A percentile compares a stretch with the other conserved stretches of the same genome.
Evolutionary conservation across 1,140 invertebrate genomes (phyloP).

Genomic region (Procambarus virginalis): DNA sequence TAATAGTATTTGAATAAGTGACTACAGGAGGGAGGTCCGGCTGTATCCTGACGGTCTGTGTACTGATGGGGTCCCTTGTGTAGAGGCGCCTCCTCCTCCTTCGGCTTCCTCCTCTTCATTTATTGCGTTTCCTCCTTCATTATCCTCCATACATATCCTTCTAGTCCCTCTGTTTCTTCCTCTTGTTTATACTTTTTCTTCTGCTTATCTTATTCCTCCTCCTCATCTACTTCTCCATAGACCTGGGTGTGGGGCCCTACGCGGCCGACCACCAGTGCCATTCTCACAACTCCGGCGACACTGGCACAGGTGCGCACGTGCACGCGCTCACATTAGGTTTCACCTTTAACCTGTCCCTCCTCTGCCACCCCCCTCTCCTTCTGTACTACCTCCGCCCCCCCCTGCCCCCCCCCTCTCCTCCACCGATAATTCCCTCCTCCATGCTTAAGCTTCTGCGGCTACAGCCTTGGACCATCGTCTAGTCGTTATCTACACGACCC

Average conservation of each 20-base stretch:
- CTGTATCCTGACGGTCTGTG: too few relatives aligned
- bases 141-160: not conserved
- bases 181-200: not conserved
- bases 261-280: too few relatives aligned
- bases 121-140: not conserved
- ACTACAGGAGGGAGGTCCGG: too few relatives aligned
- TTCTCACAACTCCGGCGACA: too few relatives aligned
- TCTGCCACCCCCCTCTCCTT: not conserved
- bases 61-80: too few relatives aligned
- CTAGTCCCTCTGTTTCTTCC: not conserved
- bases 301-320: not conserved
- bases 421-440: not conserved
- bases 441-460: not conserved
- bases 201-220: not conserved
- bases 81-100: too few relatives aligned
- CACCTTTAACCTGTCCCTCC: not conserved
- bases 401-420: too few relatives aligned
- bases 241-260: not conserved
- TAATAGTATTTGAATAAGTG: too few relatives aligned
- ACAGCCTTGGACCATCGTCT: too few relatives aligned
- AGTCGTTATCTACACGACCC: too few relatives aligned
- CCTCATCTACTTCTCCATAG: not conserved
- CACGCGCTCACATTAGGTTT: not conserved
- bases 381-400: not conserved
- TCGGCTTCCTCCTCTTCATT: not conserved